phyloP scores from a whole-genome alignment of 2,797 vertebrate species.

The Lates japonicus region DNA sequence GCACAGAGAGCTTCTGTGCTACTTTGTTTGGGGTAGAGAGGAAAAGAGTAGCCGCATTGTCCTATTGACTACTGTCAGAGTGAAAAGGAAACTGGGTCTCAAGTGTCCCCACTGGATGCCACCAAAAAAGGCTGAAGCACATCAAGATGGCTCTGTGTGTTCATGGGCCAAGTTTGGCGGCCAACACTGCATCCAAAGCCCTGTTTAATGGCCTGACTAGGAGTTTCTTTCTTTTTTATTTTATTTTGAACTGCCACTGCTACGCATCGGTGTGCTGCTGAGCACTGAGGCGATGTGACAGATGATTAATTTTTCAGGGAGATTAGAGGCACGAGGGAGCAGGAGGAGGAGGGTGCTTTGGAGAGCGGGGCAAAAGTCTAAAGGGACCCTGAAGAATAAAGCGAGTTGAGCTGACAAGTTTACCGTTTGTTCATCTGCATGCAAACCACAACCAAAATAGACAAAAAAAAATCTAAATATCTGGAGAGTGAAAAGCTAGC shows the following conservation, averaged over 20 bases:
- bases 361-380: constrained; percentile 53
- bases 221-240: constrained; percentile 15
- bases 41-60: constrained; percentile 78
- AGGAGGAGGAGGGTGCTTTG: constrained; percentile 32
- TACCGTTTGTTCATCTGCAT: constrained; percentile 25
- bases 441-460: constrained; percentile 2
- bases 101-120: constrained; percentile 75
- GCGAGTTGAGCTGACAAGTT: constrained; percentile 24
- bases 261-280: constrained; percentile 69
- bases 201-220: constrained; percentile 48
- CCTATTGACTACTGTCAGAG: constrained; percentile 67
- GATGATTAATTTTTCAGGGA: constrained; percentile 86
- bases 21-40: constrained; percentile 61
- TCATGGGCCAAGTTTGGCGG: constrained; percentile 58
- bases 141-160: constrained; percentile 68
- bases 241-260: constrained; percentile 50
- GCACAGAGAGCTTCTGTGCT: constrained; percentile 73
- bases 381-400: constrained; percentile 59
- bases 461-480: not conserved
- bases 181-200: constrained; percentile 53
- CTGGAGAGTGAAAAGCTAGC: not conserved
- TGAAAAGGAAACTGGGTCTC: constrained; percentile 75
- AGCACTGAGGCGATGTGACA: constrained; percentile 81
- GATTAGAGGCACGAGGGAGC: constrained; percentile 64
- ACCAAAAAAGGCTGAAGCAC: constrained; percentile 63